phyloP scores from a whole-genome alignment of 2,888 invertebrate species.

The Nephrotoma guestfalica region DNA sequence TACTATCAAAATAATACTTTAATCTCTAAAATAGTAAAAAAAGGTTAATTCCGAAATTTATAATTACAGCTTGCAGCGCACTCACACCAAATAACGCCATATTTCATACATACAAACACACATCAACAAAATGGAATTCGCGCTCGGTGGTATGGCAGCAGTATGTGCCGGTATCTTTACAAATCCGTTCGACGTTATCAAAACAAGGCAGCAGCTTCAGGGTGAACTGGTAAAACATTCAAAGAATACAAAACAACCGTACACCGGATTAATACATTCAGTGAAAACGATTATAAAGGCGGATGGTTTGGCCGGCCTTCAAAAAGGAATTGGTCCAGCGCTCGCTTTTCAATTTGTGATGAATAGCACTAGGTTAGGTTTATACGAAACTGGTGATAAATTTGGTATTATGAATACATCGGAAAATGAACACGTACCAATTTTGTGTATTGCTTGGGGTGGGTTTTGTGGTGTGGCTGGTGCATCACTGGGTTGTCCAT shows the following conservation, averaged over 20 bases:
- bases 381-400: constrained; percentile 47
- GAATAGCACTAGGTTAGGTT: constrained; percentile 38
- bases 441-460: constrained; percentile 18
- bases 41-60: background rate
- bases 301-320: constrained; percentile 61
- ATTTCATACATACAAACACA: background rate
- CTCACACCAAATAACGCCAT: background rate
- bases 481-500: constrained; percentile 55
- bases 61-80: background rate
- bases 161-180: constrained; percentile 69
- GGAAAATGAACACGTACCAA: constrained; percentile 12
- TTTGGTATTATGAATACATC: constrained; percentile 34
- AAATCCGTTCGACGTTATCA: constrained; percentile 80
- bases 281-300: constrained; percentile 55
- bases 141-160: constrained; percentile 57
- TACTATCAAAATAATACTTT: background rate
- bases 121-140: constrained; percentile 42
- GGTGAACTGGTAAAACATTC: constrained; percentile 60
- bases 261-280: constrained; percentile 68
- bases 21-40: background rate
- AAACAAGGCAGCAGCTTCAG: constrained; percentile 80
- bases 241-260: constrained; percentile 39
- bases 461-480: constrained; percentile 49
- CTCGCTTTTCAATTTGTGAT: constrained; percentile 60
- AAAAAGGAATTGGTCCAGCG: constrained; percentile 69